Evolutionary conservation across 2,888 invertebrate species (phyloP), one percentile per base, ranked within the genome.

Genomic region (Argyra leucocephala): DNA sequence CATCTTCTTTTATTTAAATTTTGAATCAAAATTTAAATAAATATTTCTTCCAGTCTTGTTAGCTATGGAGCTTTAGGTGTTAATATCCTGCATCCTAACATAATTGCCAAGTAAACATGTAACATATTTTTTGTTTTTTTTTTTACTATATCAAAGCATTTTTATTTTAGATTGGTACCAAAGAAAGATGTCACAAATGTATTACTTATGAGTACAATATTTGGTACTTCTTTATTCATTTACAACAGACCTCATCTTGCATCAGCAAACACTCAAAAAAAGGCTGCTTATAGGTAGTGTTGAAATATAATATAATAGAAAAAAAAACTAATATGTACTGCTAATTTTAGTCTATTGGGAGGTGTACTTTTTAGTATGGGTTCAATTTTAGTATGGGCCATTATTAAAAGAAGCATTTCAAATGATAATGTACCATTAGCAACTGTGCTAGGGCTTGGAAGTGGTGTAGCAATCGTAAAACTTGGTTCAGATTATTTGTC

Each of bases 361-460:
- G 88, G 92, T 61, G 83, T 90, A 12, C 83, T 95, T 23, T 90
- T 95, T 83, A 92, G 92, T 69, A 86, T 96, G 75, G 95, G 96
- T 18, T 93, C 94, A 0, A 89, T 95, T 62, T 83, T 96, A 66
- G 81, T 90, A 69, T 94, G 94, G 91, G 95, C 95, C 10, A 87
- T 95, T 57, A 80, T 91, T 58, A 86, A 93, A 74, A 89, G 89
- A 70, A 82, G 90, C 57, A 81, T 94, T 57, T 77, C 79, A 4
- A 72, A 71, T 61, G 74, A 76, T 62, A 77, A 76, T 66, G 68
- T 74, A 5, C 69, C 72, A 15, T 23, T 69, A 18, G 61, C 67
- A 22, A 78, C 79, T 0, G 26, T 76, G 10, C 70, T 76, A 15
- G 80, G 80, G 0, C 57, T 79, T 22, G 76, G 75, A 24, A 74